phyloP scores from a whole-genome alignment of 2,888 invertebrate species.

The Griposia aprilina region DNA sequence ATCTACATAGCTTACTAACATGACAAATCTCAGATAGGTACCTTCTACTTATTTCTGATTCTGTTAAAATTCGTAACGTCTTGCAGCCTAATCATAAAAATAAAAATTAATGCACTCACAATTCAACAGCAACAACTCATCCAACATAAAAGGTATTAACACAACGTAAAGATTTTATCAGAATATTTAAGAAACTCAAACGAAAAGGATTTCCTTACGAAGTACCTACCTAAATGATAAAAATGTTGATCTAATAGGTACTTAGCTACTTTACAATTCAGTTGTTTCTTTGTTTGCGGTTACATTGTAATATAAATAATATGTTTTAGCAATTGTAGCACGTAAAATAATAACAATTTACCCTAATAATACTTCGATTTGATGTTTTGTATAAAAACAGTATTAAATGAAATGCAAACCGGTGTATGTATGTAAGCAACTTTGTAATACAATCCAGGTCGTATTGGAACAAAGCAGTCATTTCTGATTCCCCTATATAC shows the following conservation, averaged over 20 bases:
- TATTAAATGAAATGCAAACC: not conserved
- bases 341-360: slow-evolving; percentile 11
- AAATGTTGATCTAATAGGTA: not conserved
- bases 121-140: not conserved
- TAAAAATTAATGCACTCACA: no score
- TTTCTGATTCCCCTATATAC: not conserved
- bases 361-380: slow-evolving; percentile 6
- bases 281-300: not conserved
- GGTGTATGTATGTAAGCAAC: not conserved
- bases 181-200: not conserved
- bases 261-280: not conserved
- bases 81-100: not conserved
- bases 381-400: not conserved
- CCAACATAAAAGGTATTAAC: not conserved
- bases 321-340: not conserved
- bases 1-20: not conserved
- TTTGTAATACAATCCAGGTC: not conserved
- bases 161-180: not conserved
- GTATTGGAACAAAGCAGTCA: not conserved
- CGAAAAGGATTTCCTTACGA: not conserved
- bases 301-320: slow-evolving; percentile 12
- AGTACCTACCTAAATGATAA: not conserved
- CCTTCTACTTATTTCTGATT: not conserved
- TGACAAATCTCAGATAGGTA: no score
- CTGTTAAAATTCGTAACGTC: not conserved